Evolutionary conservation across 1,140 invertebrate species (phyloP), one percentile per base, ranked within the genome.

Genomic region (Drosophila pachea): DNA sequence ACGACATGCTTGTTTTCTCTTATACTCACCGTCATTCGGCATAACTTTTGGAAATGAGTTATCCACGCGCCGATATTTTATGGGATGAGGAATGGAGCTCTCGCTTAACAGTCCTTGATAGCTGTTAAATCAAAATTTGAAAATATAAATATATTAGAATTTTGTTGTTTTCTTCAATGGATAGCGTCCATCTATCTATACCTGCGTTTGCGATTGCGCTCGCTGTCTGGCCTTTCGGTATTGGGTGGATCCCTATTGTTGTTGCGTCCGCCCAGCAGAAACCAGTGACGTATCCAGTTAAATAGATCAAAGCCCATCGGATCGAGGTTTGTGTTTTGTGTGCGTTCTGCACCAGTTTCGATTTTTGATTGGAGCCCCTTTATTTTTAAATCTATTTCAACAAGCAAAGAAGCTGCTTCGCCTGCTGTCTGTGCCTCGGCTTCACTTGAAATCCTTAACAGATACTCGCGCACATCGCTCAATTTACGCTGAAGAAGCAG

Each of bases 51-150:
- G 88, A 77, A 89, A 89, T 38, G 70, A 70, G 48, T 84, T 88
- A 35, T 87, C 74, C 31, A 89, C 88, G 7, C 79, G 68, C 0
- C 77, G 78, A 65, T 89, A 89, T 60, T 89, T 89, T n/a, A 88
- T 67, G 5, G 65, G 22, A 2, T 12, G 33, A 8, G 7, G 49
- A 42, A 14, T 29, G n/a, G 43, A 45, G 5, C 53, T 47, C 5
- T 43, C 49, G 38, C 14, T 45, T 6, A 43, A 50, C 22, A 9
- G n/a, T 32, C 2, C 0, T 11, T 42, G 49, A 32, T 5, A 16
- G 5, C 11, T 40, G 48, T 2, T 22, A 2, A 22, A 22, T 22
- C 22, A 22, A 22, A 1, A 22, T 22, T 22, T 22, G 22, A 22
- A 22, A 22, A 22, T 22, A 3, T 22, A 22, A 22, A 22, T 22